Base-by-base conservation (phyloP, 2,797 vertebrate species). In the Synaphobranchus kaupii region DNA sequence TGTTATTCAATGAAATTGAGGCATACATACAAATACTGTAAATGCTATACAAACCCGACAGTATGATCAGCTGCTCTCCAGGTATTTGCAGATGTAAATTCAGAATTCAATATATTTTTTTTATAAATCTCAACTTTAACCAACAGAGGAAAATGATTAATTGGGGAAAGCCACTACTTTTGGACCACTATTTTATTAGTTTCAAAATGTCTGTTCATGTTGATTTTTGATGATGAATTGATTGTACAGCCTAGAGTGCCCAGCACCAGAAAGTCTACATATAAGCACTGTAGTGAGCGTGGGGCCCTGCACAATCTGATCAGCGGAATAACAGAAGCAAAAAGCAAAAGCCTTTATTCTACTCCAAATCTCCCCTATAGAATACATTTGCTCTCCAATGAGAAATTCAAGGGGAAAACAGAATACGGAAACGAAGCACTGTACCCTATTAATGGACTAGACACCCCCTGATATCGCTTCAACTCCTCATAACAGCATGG, bases 391-490 rank as follows among this genome's bases (percentile, higher is more conserved):
- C 88, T 91, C 92, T 89, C 81, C 52, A 88, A 92, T 91, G 91
- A 90, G 83, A 89, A 94, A 93, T 93, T 89, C 94, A 93, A 95
- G 89, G 88, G 91, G 90, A 92, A 92, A 89, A 39, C 90, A 89
- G 91, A 90, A 92, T 85, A 66, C 88, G 84, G 90, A 86, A 91
- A 91, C 91, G 91, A 93, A 93, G 94, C 92, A 90, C 86, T 78
- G 87, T 83, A 85, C 88, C 92, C 87, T 89, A 86, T 92, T 94
- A 95, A 94, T 88, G 86, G 91, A 92, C 91, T 91, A 92, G 92
- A 94, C 93, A 93, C 90, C 92, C 87, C 92, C 92, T 90, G 92
- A 93, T 95, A 94, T 91, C 87, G 48, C 89, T 88, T 93, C 93
- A 89, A 91, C 89, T 88, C 81, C 87, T 85, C 85, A 80, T 68